Percentiles rank a stretch among this genome's conserved stretches.
phyloP scores from a whole-genome alignment of 2,888 invertebrate genomes.

The Amiota communis region DNA sequence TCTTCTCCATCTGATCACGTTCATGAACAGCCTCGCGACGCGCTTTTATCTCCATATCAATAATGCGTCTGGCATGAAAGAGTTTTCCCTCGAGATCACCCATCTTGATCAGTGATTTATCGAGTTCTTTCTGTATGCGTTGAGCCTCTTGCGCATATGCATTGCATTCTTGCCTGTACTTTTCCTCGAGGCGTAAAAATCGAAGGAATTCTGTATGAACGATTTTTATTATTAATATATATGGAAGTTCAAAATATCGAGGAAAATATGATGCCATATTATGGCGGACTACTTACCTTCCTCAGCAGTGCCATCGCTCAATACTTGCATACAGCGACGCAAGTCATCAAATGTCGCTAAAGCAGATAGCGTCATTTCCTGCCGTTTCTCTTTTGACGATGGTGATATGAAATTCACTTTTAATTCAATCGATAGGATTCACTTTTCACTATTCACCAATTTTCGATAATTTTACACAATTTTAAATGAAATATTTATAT shows the following conservation, averaged over 20 bases:
- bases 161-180: slow-evolving; percentile 81
- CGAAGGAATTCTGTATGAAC: slow-evolving; percentile 80
- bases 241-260: too few relatives aligned
- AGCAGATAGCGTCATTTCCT: slow-evolving; percentile 75
- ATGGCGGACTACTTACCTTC: slow-evolving; percentile 76
- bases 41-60: slow-evolving; percentile 85
- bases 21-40: slow-evolving; percentile 82
- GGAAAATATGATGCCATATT: background rate
- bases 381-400: background rate
- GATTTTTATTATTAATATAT: background rate
- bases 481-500: background rate
- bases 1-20: slow-evolving; percentile 81
- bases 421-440: background rate
- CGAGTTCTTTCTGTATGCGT: slow-evolving; percentile 81
- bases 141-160: slow-evolving; percentile 82
- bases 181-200: slow-evolving; percentile 83
- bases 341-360: slow-evolving; percentile 83
- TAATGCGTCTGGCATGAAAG: slow-evolving; percentile 84
- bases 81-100: slow-evolving; percentile 86
- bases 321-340: slow-evolving; percentile 79
- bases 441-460: background rate
- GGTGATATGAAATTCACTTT: background rate
- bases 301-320: slow-evolving; percentile 80
- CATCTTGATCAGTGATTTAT: slow-evolving; percentile 81
- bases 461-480: background rate